A percentile compares a stretch with the other conserved stretches of the same genome.
phyloP scores from a whole-genome alignment of 1,140 invertebrate genomes.

The Tetranychus cinnabarinus region DNA sequence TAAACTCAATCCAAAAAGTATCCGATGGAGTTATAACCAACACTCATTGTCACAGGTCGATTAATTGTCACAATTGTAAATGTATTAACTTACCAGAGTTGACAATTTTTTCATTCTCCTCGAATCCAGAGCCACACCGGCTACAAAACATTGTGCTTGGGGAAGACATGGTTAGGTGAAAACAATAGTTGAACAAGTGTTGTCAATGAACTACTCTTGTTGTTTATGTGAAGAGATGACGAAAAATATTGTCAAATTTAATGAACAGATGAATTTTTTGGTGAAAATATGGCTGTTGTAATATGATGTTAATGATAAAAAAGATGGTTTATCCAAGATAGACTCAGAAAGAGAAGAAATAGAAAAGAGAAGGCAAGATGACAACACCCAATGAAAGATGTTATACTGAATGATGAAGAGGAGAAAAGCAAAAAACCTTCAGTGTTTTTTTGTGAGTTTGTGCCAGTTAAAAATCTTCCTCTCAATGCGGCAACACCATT shows the following conservation, averaged over 20 bases:
- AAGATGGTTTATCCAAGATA: too few species aligned
- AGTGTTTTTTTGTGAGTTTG: background rate
- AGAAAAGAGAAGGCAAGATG: too few species aligned
- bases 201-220: too few species aligned
- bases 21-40: background rate
- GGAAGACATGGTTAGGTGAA: background rate
- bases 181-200: too few species aligned
- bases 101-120: conserved; percentile 88
- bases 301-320: too few species aligned
- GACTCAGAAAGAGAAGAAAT: too few species aligned
- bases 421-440: background rate
- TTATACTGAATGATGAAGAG: too few species aligned
- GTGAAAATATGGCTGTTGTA: too few species aligned
- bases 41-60: background rate
- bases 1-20: background rate
- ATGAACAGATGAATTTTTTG: too few species aligned
- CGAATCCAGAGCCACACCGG: conserved; percentile 77
- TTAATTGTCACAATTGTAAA: background rate
- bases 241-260: too few species aligned
- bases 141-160: conserved; percentile 53
- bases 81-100: conserved; percentile 40
- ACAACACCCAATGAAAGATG: too few species aligned
- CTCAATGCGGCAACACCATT: background rate
- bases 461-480: background rate
- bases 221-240: too few species aligned